These are phyloP conservation scores for Lophura nycthemera DNA, from an alignment of 2,113 vertebrate species.

Conservation along the genomic window DNA sequence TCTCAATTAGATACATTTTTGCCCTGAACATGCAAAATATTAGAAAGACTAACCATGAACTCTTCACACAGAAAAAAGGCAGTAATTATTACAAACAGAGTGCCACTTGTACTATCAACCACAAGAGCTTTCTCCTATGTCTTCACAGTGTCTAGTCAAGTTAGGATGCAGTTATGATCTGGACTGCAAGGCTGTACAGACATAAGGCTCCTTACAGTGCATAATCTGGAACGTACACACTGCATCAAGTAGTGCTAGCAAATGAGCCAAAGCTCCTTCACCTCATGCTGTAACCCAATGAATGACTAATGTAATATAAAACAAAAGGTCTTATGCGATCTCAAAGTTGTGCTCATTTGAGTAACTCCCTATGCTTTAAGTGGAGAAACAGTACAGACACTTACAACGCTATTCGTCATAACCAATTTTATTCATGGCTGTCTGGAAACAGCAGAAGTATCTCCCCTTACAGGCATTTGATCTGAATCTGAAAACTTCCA, in stretches of 20 bases:
- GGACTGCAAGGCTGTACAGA: neutral
- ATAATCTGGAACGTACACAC: neutral
- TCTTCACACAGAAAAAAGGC: neutral
- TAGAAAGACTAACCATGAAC: neutral
- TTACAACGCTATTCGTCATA: fast-evolving
- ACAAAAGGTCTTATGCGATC: neutral
- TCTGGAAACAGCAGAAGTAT: neutral
- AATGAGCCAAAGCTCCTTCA: neutral
- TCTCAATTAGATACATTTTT: neutral
- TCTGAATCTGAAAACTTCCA: neutral
- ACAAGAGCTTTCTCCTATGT: neutral
- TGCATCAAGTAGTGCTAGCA: fast-evolving
- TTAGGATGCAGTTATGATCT: neutral
- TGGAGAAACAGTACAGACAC: neutral
- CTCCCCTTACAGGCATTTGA: fast-evolving
- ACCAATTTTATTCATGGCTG: neutral
- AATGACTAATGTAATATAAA: neutral
- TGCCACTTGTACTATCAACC: neutral
- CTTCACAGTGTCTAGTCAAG: neutral
- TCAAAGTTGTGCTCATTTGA: neutral
- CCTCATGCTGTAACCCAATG: neutral
- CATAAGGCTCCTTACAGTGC: neutral
- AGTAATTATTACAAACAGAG: neutral
- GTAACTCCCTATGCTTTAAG: neutral
- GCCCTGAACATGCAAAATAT: neutral